Evolutionary conservation across 2,797 vertebrate species (phyloP).

Genomic region (Acanthopagrus latus): DNA sequence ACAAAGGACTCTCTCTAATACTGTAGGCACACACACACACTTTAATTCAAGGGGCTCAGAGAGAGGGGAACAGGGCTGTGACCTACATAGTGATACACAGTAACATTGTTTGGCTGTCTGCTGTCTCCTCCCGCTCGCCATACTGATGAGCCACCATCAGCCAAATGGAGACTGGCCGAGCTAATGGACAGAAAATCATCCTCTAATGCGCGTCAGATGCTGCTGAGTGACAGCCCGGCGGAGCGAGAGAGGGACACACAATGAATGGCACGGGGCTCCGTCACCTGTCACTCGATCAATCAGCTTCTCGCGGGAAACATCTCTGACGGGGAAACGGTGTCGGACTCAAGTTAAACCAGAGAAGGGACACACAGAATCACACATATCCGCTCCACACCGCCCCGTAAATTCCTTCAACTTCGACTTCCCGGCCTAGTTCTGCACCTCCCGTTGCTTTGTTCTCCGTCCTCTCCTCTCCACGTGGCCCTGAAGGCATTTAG

Average conservation of each 20-base stretch:
- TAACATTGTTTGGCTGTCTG: constrained; percentile 26
- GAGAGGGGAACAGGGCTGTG: constrained; percentile 6
- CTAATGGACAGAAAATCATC: constrained; percentile 67
- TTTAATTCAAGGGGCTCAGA: constrained; percentile 36
- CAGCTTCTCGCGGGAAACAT: constrained; percentile 34
- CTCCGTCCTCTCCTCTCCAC: constrained; percentile 27
- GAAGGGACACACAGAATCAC: too few relatives aligned
- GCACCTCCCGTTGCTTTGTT: constrained; percentile 35
- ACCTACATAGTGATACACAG: constrained; percentile 33
- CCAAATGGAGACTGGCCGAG: constrained; percentile 50
- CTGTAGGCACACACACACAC: background rate
- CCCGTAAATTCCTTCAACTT: constrained; percentile 12
- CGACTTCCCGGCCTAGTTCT: constrained; percentile 26
- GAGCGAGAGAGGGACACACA: constrained; percentile 23
- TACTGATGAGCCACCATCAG: constrained; percentile 55
- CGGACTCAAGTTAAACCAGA: constrained; percentile 12
- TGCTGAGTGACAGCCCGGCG: constrained; percentile 54
- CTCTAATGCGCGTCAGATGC: constrained; percentile 70
- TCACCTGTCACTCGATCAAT: constrained; percentile 61
- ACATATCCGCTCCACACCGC: background rate
- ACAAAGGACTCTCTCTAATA: constrained; percentile 26
- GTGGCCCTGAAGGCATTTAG: constrained; percentile 43
- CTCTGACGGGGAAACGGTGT: constrained; percentile 26
- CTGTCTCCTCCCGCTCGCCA: constrained; percentile 29
- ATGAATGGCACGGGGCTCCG: constrained; percentile 35